These are phyloP conservation scores for Drosophila niveifrons DNA, from an alignment of 2,888 invertebrate species.

Conservation along the genomic window DNA sequence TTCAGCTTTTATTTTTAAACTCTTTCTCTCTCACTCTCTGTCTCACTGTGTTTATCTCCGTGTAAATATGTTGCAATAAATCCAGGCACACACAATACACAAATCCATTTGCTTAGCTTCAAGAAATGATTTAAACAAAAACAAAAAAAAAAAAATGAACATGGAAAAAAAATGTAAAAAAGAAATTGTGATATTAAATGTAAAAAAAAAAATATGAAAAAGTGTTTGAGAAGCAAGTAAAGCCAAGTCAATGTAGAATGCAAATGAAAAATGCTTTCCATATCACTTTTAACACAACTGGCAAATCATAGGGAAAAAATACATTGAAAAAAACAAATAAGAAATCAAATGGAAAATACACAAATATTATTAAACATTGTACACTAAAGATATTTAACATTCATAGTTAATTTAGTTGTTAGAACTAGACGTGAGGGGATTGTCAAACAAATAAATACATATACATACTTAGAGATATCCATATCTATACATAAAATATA, in stretches of 20 bases:
- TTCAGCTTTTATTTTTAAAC: constrained; percentile 39
- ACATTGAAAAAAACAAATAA: constrained; percentile 22
- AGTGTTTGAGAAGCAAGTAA: constrained; percentile 49
- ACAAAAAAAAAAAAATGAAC: constrained; percentile 23
- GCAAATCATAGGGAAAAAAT: constrained; percentile 58
- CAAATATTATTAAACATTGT: constrained; percentile 21
- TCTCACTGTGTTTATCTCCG: constrained; percentile 5
- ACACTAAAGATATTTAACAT: constrained; percentile 62
- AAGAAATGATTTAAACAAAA: constrained; percentile 48
- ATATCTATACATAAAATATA: constrained; percentile 25
- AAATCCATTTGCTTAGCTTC: constrained; percentile 64
- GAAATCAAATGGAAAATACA: constrained; percentile 13
- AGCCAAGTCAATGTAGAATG: constrained; percentile 37
- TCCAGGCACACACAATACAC: constrained; percentile 37
- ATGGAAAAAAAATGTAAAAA: constrained; percentile 53
- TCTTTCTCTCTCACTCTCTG: constrained; percentile 21
- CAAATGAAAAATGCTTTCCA: constrained; percentile 76
- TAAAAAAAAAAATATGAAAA: constrained; percentile 50
- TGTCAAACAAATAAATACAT: constrained; percentile 51
- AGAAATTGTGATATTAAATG: constrained; percentile 81
- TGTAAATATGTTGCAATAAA: constrained; percentile 63
- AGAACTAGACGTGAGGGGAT: constrained; percentile 51
- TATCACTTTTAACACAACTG: constrained; percentile 66
- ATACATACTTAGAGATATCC: constrained; percentile 24
- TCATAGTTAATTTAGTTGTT: constrained; percentile 78